A percentile compares a stretch with the other conserved stretches of the same genome.
These are phyloP conservation scores for rat (Rattus norvegicus) DNA, from an alignment of 2,113 vertebrate species.

Conservation along the genomic window DNA sequence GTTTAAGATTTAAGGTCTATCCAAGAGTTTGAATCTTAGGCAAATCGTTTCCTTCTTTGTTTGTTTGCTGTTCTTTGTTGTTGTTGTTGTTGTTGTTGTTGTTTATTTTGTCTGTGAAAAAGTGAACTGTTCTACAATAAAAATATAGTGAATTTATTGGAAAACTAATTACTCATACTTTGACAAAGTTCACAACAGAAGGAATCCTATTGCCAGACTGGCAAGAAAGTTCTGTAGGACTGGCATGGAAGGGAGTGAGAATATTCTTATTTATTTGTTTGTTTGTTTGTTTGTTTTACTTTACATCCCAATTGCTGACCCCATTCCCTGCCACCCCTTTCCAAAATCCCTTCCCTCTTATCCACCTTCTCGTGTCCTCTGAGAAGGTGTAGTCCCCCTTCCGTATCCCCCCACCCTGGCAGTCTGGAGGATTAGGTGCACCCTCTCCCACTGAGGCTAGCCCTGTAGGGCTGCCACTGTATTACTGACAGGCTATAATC, in stretches of 20 bases:
- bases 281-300: not conserved
- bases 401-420: accelerated
- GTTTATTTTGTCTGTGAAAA: not conserved
- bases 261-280: not conserved
- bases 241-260: too few relatives aligned
- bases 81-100: not conserved
- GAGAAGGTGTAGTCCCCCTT: too few relatives aligned
- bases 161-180: not conserved
- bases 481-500: too few relatives aligned
- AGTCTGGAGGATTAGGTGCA: not conserved
- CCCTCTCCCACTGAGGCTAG: not conserved
- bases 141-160: not conserved
- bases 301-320: not conserved
- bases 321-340: accelerated
- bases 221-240: not conserved
- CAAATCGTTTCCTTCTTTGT: not conserved
- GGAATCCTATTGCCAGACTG: too few relatives aligned
- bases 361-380: too few relatives aligned
- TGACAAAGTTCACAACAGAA: not conserved
- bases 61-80: not conserved
- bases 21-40: not conserved
- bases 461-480: too few relatives aligned
- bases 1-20: not conserved
- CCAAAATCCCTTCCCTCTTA: too few relatives aligned
- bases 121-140: not conserved